Evolutionary conservation across 2,797 vertebrate genomes (phyloP), one percentile per base, ranked within the genome.

Genomic region (Mionectes olivaceus): DNA sequence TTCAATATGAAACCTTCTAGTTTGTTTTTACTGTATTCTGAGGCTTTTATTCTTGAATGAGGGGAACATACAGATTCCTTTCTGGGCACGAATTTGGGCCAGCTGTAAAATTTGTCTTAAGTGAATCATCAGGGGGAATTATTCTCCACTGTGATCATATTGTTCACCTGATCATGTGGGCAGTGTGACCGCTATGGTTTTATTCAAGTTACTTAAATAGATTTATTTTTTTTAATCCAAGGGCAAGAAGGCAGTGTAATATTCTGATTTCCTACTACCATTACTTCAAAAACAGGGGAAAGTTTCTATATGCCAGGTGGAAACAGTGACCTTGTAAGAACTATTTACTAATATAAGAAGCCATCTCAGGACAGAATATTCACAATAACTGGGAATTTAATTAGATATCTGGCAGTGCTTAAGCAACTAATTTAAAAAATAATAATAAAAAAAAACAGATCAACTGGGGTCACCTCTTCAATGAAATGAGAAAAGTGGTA

Each of bases 261-360:
- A 89, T 25, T 25, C 12, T 2, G 4, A 73, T 70, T 47, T 89
- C 41, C 68, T 70, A 39, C 41, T 68, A 27, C 5, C 13, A 53
- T 15, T 64, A 44, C 22, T 53, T 60, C 5, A 69, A 79, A 88
- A 89, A 27, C 2, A n/a, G 16, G 21, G 3, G 25, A 70, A 91
- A 65, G 8, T 50, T 94, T 90, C 84, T 53, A 17, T 39, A 60
- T 10, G 44, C 52, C 63, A 89, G 89, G 80, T 93, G 41, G 79
- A 95, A 94, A 32, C 32, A 85, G 76, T 57, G 91, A 95, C 89
- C 94, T 91, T 93, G 91, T 16, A 22, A 91, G 69, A 96, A 90
- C 85, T 94, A 91, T 94, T 94, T 94, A 92, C 87, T 90, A 90
- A 86, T 93, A 83, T 35, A 90, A 93, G 68, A 96, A 86, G 79